Evolutionary conservation across 2,797 vertebrate species (phyloP), one percentile per base, ranked within the genome.

Genomic region (Zalophus californianus): DNA sequence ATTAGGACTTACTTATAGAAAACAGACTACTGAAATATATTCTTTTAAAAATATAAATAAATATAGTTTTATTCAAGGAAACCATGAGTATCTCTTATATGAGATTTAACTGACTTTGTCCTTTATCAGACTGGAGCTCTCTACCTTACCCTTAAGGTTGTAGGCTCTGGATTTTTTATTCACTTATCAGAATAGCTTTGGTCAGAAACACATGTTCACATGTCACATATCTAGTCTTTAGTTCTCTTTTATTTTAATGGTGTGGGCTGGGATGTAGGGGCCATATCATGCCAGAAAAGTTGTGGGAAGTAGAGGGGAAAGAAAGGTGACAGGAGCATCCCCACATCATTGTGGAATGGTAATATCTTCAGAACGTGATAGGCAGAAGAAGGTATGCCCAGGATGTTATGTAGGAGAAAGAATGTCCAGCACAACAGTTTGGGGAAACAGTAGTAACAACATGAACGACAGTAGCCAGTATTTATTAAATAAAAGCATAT

Each of bases 1-100:
- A 95, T 48, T 44, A 66, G 58, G 64, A 78, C 83, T 77, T 87
- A 78, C 93, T 41, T 94, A 14, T n/a, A 85, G 92, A 94, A 96
- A 89, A 89, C 15, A 97, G 18, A 62, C 18, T n/a, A n/a, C 48
- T 29, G 50, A 93, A 93, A 90, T 54, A 48, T 21, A 8, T 44
- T 91, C 60, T 86, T 73, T 68, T 50, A 73, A 90, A 91, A 64
- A 21, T 73, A 75, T 60, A 88, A 80, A 21, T 64, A 66, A 88
- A 60, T 72, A 64, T 35, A 7, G 14, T 85, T 82, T 77, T 41
- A 70, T 41, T 68, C 41, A 25, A 89, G 32, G 32, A 83, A 92
- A 84, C 78, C 9, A 64, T 4, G 7, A 15, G 4, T 58, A 38
- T 50, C 41, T 83, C 60, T 70, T 62, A 68, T 29, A 41, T 0